Evolutionary conservation across 2,888 invertebrate genomes (phyloP).

Genomic region (Chloroclystis v-ata): DNA sequence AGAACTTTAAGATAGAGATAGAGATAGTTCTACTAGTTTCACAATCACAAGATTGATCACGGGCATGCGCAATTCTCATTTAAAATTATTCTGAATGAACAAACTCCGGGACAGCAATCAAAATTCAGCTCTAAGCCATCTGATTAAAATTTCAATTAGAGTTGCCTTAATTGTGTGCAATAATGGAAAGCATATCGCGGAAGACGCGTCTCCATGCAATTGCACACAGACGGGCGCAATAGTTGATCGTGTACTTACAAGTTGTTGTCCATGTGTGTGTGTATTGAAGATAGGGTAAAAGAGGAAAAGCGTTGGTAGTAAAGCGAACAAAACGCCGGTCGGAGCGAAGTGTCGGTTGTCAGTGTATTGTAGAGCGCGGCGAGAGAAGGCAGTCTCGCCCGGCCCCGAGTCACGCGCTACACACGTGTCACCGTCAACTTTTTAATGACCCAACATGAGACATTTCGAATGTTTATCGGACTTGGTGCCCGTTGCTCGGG

Average conservation of each 20-base stretch:
- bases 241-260: slow-evolving; percentile 36
- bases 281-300: slow-evolving; percentile 64
- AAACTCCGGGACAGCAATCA: slow-evolving; percentile 32
- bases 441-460: slow-evolving; percentile 37
- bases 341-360: slow-evolving; percentile 60
- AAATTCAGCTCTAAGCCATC: slow-evolving; percentile 44
- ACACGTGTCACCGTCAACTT: slow-evolving; percentile 53
- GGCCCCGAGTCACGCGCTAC: slow-evolving; percentile 63
- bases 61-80: slow-evolving; percentile 65
- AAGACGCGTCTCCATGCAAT: slow-evolving; percentile 53
- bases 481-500: slow-evolving; percentile 34
- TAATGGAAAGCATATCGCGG: slow-evolving; percentile 46
- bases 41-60: slow-evolving; percentile 55
- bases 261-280: slow-evolving; percentile 59
- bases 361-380: slow-evolving; percentile 58
- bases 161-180: slow-evolving; percentile 50
- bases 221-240: slow-evolving; percentile 34
- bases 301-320: slow-evolving; percentile 65
- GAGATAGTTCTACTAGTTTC: slow-evolving; percentile 66
- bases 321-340: slow-evolving; percentile 60
- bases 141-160: slow-evolving; percentile 41
- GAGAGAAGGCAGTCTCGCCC: slow-evolving; percentile 65
- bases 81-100: slow-evolving; percentile 45
- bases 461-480: slow-evolving; percentile 33
- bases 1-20: slow-evolving; percentile 63